Percentiles rank a stretch among this genome's conserved stretches.
Conservation (phyloP, 2,113 vertebrate genomes). For the Cyanocitta stelleri region DNA sequence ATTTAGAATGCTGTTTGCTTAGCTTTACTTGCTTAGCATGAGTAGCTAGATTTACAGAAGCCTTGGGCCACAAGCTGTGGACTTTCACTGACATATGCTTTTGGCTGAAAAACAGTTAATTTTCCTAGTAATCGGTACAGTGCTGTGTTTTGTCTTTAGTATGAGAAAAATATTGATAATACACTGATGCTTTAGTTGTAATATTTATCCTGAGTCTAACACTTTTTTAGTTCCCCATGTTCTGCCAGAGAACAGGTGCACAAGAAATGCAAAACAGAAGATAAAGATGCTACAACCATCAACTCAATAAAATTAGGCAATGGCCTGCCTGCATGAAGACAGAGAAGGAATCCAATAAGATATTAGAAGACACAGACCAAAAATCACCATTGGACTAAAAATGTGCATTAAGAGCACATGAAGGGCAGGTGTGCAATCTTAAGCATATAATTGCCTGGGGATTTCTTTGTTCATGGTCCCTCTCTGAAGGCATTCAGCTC, state of each 20-base stretch:
- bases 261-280: neutral
- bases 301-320: neutral
- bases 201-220: neutral
- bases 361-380: neutral
- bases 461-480: neutral
- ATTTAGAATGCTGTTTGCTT: neutral
- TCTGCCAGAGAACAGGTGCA: neutral
- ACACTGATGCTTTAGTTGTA: neutral
- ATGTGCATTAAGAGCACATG: neutral
- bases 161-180: neutral
- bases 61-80: neutral
- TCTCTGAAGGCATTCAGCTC: neutral
- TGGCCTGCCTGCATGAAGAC: neutral
- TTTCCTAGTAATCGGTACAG: neutral
- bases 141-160: neutral
- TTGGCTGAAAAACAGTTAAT: neutral
- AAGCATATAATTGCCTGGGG: neutral
- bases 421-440: neutral
- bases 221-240: neutral
- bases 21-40: neutral
- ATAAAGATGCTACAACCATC: neutral
- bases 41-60: neutral
- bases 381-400: neutral
- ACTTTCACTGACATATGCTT: neutral
- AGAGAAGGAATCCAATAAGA: neutral